phyloP scores from a whole-genome alignment of 2,113 vertebrate species.

The Etheostoma spectabile region DNA sequence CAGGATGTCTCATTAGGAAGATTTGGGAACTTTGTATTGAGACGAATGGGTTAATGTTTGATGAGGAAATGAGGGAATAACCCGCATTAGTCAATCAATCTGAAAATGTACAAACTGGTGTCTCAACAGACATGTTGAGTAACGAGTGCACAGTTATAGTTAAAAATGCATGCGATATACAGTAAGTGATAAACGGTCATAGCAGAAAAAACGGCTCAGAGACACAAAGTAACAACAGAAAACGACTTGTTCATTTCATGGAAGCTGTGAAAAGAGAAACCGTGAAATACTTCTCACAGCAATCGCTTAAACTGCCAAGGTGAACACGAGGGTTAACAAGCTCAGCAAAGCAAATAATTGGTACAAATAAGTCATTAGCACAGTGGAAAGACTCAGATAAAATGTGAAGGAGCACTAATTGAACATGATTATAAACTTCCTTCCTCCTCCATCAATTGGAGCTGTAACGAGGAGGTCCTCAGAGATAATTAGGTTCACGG shows the following conservation, averaged over 20 bases:
- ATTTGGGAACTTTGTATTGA: background rate
- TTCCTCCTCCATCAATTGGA: constrained; percentile 78
- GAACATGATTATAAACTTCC: constrained; percentile 85
- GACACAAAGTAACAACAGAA: background rate
- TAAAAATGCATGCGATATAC: background rate
- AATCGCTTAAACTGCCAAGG: constrained; percentile 73
- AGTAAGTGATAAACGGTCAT: background rate
- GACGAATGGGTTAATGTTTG: background rate
- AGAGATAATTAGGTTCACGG: constrained; percentile 76
- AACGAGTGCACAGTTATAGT: background rate
- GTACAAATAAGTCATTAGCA: constrained; percentile 86
- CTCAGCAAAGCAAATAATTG: constrained; percentile 87
- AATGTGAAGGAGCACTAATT: constrained; percentile 85
- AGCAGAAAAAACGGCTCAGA: background rate
- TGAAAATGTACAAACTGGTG: background rate
- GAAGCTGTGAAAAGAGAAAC: constrained; percentile 31
- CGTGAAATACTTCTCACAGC: constrained; percentile 52
- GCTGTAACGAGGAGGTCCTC: constrained; percentile 73
- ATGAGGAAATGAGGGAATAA: background rate
- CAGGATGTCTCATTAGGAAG: background rate
- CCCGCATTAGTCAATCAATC: background rate
- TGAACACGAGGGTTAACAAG: constrained; percentile 79
- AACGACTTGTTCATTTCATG: constrained; percentile 1
- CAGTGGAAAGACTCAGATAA: constrained; percentile 76
- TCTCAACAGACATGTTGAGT: background rate